Percentiles rank a stretch among this genome's conserved stretches.
These are phyloP conservation scores for Sebastes cheni DNA, from an alignment of 2,797 vertebrate genomes.

Conservation along the genomic window DNA sequence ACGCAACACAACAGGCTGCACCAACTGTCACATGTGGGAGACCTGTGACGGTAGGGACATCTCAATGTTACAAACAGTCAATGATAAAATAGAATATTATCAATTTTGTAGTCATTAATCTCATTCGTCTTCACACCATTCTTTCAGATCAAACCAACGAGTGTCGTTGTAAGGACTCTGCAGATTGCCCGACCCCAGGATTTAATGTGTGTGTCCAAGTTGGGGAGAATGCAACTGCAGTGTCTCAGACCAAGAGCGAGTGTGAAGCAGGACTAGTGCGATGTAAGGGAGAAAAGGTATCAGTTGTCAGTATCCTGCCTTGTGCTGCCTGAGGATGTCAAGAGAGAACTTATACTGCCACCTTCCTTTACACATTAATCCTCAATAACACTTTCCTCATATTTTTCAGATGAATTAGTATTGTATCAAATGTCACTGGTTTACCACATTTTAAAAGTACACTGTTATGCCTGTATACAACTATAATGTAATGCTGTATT, in stretches of 20 bases:
- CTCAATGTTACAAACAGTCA: background rate
- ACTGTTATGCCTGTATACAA: background rate
- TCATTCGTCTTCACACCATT: background rate
- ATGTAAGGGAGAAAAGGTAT: constrained; percentile 81
- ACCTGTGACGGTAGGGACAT: constrained; percentile 68
- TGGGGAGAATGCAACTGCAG: constrained; percentile 29
- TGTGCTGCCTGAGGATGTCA: constrained; percentile 62
- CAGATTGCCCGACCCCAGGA: constrained; percentile 70
- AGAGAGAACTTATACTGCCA: background rate
- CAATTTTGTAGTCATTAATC: background rate
- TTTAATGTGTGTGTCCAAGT: constrained; percentile 80
- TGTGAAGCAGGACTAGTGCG: constrained; percentile 81
- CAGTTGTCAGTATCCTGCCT: constrained; percentile 77
- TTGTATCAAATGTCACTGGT: background rate
- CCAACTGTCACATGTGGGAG: constrained; percentile 77
- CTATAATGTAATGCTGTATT: background rate
- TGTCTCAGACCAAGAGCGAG: constrained; percentile 82
- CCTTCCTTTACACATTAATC: background rate
- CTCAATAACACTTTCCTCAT: background rate
- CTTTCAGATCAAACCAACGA: constrained; percentile 52
- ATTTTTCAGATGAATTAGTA: background rate
- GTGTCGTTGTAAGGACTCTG: constrained; percentile 80
- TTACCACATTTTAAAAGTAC: background rate
- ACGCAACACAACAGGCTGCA: constrained; percentile 67
- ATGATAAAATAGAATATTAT: background rate